Evolutionary conservation across 2,888 invertebrate genomes (phyloP).

Genomic region (Dascillus cervinus): DNA sequence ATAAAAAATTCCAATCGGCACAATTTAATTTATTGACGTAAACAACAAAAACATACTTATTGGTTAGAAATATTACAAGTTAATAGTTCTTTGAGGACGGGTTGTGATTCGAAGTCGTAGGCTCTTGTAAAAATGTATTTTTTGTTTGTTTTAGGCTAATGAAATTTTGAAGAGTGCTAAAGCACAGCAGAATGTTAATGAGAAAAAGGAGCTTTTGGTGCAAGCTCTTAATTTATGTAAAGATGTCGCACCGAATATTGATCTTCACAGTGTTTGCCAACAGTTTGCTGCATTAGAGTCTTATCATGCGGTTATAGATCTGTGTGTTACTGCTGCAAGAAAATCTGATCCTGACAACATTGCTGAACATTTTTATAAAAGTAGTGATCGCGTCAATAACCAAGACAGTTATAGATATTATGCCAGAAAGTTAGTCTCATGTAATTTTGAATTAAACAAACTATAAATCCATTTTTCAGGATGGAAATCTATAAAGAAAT

Average conservation of each 20-base stretch:
- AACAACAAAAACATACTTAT: too few species aligned
- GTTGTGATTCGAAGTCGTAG: too few species aligned
- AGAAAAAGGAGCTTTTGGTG: conserved; percentile 67
- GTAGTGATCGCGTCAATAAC: conserved; percentile 75
- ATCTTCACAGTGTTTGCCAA: conserved; percentile 75
- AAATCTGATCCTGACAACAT: conserved; percentile 85
- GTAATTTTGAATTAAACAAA: background rate
- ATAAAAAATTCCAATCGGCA: too few species aligned
- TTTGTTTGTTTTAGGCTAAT: conserved; percentile 56
- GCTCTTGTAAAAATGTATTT: too few species aligned
- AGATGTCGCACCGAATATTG: conserved; percentile 80
- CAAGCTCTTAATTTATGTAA: conserved; percentile 80
- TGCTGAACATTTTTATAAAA: conserved; percentile 81
- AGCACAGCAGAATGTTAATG: conserved; percentile 62
- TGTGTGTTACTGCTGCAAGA: conserved; percentile 75
- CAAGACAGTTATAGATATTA: conserved; percentile 55
- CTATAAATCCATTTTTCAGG: conserved; percentile 44
- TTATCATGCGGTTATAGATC: conserved; percentile 82
- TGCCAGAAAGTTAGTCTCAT: conserved; percentile 2
- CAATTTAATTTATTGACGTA: too few species aligned
- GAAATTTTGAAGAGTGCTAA: conserved; percentile 81
- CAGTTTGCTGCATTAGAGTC: conserved; percentile 75
- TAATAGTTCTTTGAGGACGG: too few species aligned
- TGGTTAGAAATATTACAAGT: too few species aligned
- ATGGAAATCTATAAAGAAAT: conserved; percentile 87